Evolutionary conservation across 1,140 invertebrate genomes (phyloP).

Genomic region (Elysia chlorotica): DNA sequence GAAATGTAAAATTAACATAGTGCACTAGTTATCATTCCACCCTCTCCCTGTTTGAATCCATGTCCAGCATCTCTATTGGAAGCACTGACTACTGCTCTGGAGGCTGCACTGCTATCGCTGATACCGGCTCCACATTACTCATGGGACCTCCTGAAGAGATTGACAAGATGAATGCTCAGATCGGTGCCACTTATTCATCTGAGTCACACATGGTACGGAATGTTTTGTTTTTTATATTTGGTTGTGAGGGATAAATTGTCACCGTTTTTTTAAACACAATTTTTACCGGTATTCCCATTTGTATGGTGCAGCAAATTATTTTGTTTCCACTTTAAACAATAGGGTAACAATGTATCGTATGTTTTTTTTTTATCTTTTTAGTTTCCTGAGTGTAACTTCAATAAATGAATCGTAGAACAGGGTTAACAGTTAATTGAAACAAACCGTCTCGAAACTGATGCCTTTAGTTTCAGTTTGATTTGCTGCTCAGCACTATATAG

Average conservation of each 20-base stretch:
- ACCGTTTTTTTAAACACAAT: not conserved
- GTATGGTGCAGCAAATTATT: not conserved
- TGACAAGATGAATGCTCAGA: constrained; percentile 75
- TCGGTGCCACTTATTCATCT: constrained; percentile 85
- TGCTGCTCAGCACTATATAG: not conserved
- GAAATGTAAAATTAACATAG: too few species aligned
- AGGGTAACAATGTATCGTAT: too few species aligned
- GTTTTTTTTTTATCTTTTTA: too few species aligned
- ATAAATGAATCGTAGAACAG: not conserved
- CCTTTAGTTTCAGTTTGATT: not conserved
- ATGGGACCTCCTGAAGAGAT: constrained; percentile 90
- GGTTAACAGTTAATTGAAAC: too few species aligned
- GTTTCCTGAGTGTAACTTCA: not conserved
- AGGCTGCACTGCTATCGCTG: constrained; percentile 90
- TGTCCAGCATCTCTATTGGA: constrained; percentile 66
- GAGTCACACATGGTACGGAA: constrained; percentile 72
- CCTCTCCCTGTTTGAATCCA: too few species aligned
- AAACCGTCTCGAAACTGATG: too few species aligned
- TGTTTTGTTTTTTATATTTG: not conserved
- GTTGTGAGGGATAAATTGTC: not conserved
- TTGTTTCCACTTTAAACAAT: too few species aligned
- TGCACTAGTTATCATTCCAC: too few species aligned
- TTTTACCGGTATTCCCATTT: not conserved
- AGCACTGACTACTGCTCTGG: constrained; percentile 54
- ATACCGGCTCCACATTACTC: constrained; percentile 97